Percentiles rank a stretch among this genome's conserved stretches.
phyloP scores from a whole-genome alignment of 1,140 invertebrate species.

The Calliopsis andreniformis region DNA sequence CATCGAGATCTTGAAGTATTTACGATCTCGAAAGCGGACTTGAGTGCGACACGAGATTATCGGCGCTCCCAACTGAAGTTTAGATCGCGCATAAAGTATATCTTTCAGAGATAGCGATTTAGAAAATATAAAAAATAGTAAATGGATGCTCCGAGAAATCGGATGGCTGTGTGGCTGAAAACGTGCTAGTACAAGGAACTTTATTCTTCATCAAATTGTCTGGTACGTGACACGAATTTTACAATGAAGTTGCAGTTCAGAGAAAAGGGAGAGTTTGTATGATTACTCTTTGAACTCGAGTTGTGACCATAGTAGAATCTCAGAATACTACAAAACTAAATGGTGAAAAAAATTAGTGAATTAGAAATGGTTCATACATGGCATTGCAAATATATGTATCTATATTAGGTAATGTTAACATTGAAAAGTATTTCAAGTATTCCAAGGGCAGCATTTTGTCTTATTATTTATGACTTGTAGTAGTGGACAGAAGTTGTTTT shows the following conservation, averaged over 20 bases:
- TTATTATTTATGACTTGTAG: too few species aligned
- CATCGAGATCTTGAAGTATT: slow-evolving; percentile 52
- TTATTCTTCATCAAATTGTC: not conserved
- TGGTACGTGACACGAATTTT: not conserved
- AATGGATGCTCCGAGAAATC: not conserved
- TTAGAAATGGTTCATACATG: too few species aligned
- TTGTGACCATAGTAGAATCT: too few species aligned
- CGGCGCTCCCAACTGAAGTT: slow-evolving; percentile 2
- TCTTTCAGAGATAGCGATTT: not conserved
- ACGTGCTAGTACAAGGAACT: not conserved
- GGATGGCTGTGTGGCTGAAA: not conserved
- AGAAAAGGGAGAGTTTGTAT: too few species aligned
- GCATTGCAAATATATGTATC: too few species aligned
- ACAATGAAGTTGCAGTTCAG: not conserved
- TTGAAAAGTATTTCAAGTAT: too few species aligned
- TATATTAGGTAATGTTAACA: too few species aligned
- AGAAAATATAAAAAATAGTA: not conserved
- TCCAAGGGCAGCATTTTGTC: too few species aligned
- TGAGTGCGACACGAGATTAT: slow-evolving; percentile 24
- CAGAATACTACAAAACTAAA: too few species aligned
- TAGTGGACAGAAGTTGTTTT: too few species aligned
- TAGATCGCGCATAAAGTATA: not conserved
- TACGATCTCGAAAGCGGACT: slow-evolving; percentile 29
- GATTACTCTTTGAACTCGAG: too few species aligned
- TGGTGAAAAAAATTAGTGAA: too few species aligned